Base-by-base conservation (phyloP, 2,797 vertebrate species). In the Notamacropus eugenii region DNA sequence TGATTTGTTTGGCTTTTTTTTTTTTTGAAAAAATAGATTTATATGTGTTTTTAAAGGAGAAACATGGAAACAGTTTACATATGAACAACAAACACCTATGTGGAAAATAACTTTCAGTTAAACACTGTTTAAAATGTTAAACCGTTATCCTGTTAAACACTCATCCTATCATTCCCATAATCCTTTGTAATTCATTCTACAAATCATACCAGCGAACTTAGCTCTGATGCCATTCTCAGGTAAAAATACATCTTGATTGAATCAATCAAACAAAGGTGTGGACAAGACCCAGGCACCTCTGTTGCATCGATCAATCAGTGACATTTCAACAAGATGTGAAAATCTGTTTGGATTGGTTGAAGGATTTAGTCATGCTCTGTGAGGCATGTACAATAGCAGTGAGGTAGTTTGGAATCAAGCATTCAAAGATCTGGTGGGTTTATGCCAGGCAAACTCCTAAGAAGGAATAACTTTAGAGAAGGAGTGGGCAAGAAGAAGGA, bases 11-110 rank as follows among this genome's bases (percentile, higher is more conserved):
- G 40, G 4, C 55, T 62, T 62, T 62, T 95, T 96, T 96, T 92
- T 13, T 57, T 96, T 46, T 46, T 46, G 24, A 96, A 93, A 55
- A 91, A 95, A 94, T 96, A 96, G 92, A 54, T 57, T 93, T 57
- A 92, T 94, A 94, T 93, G 96, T 92, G 90, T 90, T 92, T 95
- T 95, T 62, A 95, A 24, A 82, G 92, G 40, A 93, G 67, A 94
- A 82, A 91, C 52, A 91, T 95, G 22, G 46, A 95, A 97, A 96
- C 94, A 92, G 9, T 74, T 93, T 34, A 93, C 93, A 92, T 92
- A 62, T 92, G 92, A 92, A 94, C 93, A 92, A 52, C 29, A 95
- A 56, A 62, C 14, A 82, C n/a, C 50, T 55, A 28, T 46, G 93
- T 90, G 93, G 90, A 58, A 92, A 52, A 34, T 91, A 93, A 56